Percentiles rank a stretch among this genome's conserved stretches.
Evolutionary conservation across 2,888 invertebrate genomes (phyloP).

Genomic region (Lithosia quadra): DNA sequence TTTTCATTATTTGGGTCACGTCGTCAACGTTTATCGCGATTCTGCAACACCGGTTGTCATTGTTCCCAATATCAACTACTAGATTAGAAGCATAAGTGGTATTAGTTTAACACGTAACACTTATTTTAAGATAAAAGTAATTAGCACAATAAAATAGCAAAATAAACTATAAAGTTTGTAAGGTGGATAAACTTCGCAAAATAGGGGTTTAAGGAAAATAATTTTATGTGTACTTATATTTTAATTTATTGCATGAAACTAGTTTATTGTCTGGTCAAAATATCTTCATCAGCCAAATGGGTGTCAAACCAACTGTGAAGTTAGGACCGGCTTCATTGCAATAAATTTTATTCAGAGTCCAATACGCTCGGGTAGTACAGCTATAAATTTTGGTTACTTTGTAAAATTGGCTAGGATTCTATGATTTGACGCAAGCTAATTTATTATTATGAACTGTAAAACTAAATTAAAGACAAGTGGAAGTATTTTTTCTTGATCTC

Average conservation of each 20-base stretch:
- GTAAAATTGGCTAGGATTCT: constrained; percentile 21
- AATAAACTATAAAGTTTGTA: background rate
- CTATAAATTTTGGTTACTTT: constrained; percentile 31
- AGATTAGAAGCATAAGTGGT: constrained; percentile 25
- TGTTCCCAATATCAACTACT: constrained; percentile 42
- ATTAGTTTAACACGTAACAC: constrained; percentile 4
- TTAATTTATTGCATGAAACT: background rate
- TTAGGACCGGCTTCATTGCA: constrained; percentile 19
- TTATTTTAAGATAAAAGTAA: constrained; percentile 10
- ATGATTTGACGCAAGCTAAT: constrained; percentile 30
- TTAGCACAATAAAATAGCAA: background rate
- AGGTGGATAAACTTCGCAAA: background rate
- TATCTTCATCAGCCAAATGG: constrained; percentile 31
- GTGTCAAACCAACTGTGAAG: constrained; percentile 24
- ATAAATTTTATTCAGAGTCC: constrained; percentile 30
- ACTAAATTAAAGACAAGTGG: constrained; percentile 25
- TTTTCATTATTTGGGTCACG: constrained; percentile 54
- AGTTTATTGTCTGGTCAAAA: background rate
- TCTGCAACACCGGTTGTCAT: constrained; percentile 47
- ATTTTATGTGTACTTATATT: background rate
- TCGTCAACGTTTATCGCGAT: constrained; percentile 55
- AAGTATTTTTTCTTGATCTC: constrained; percentile 20
- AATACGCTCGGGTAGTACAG: constrained; percentile 24
- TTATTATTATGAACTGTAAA: constrained; percentile 30
- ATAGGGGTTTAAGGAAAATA: constrained; percentile 7